Conservation (phyloP, 1,140 invertebrate genomes). For the Goniozus legneri region DNA sequence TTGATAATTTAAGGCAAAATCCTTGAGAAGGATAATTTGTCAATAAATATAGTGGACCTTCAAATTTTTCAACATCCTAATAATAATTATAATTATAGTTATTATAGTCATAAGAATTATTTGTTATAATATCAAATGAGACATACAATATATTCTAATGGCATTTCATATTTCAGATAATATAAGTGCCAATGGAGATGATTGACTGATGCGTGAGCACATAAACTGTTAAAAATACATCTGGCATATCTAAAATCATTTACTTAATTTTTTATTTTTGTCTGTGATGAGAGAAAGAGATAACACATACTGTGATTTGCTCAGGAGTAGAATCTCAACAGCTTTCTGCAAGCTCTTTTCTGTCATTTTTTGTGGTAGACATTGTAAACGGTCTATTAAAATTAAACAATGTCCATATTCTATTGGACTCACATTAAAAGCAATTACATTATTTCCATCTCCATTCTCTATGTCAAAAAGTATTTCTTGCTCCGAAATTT, state of each 20-base stretch:
- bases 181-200: slow-evolving; percentile 77
- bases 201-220: slow-evolving; percentile 77
- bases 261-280: too few species aligned
- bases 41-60: slow-evolving; percentile 53
- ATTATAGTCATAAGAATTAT: slow-evolving; percentile 10
- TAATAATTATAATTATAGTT: background rate
- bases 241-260: slow-evolving; percentile 52
- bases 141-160: slow-evolving; percentile 64
- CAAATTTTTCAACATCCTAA: slow-evolving; percentile 54
- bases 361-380: slow-evolving; percentile 61
- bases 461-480: slow-evolving; percentile 48
- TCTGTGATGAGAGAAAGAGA: too few species aligned
- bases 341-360: slow-evolving; percentile 49
- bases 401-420: slow-evolving; percentile 65
- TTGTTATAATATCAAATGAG: background rate
- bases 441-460: slow-evolving; percentile 42
- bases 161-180: slow-evolving; percentile 62
- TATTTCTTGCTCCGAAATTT: slow-evolving; percentile 60
- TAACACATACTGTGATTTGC: slow-evolving; percentile 53
- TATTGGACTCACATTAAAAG: slow-evolving; percentile 72
- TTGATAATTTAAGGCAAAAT: slow-evolving; percentile 61
- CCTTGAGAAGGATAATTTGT: slow-evolving; percentile 59
- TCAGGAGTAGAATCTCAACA: slow-evolving; percentile 54
- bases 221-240: slow-evolving; percentile 72
- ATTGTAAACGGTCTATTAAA: slow-evolving; percentile 57